These are phyloP conservation scores for Sebastes hubbsi DNA, from an alignment of 2,797 vertebrate genomes.

Conservation along the genomic window DNA sequence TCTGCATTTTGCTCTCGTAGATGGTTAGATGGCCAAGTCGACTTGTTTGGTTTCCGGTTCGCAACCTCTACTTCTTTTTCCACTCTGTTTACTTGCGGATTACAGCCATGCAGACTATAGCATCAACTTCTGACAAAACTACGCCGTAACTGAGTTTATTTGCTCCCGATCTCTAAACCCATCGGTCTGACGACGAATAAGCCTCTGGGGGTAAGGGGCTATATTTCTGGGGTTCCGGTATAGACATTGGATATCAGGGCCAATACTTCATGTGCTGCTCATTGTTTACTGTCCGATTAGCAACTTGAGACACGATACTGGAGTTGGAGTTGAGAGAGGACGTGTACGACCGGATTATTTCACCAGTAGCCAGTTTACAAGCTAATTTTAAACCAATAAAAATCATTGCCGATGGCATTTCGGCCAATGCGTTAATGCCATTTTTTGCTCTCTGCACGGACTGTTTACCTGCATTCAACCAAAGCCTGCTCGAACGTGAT, in stretches of 20 bases:
- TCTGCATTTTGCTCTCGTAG: neutral
- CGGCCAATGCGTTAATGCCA: neutral
- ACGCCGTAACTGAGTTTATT: neutral
- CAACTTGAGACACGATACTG: no score
- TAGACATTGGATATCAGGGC: neutral
- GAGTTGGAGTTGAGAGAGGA: no score
- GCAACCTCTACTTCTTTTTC: neutral
- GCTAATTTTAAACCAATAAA: neutral
- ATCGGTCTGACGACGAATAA: fast-evolving
- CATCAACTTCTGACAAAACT: neutral
- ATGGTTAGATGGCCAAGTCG: neutral
- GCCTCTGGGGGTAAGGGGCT: neutral
- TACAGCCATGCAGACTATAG: no score
- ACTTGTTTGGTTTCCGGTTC: neutral
- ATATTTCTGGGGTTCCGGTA: fast-evolving
- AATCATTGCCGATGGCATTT: fast-evolving
- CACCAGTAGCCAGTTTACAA: no score
- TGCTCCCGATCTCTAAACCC: neutral
- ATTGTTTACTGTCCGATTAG: no score
- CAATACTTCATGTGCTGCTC: neutral
- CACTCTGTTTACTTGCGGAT: neutral
- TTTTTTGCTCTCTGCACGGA: neutral
- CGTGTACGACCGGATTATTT: no score
- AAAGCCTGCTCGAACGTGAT: neutral
- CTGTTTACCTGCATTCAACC: neutral